Conservation (phyloP, 2,113 vertebrate genomes). For the Megaceryle torquata region DNA sequence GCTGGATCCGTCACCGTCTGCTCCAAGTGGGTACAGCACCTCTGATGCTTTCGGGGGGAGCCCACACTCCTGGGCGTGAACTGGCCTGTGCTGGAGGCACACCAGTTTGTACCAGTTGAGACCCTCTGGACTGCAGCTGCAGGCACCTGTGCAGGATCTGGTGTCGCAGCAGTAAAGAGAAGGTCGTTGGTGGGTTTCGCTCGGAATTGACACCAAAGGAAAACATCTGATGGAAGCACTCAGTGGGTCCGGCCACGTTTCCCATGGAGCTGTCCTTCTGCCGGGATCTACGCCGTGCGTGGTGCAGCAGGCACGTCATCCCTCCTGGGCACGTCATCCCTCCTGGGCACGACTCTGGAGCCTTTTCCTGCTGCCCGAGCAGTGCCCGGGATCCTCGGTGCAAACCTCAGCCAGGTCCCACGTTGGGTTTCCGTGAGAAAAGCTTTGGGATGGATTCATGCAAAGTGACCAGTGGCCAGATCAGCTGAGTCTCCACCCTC, state of each 20-base stretch:
- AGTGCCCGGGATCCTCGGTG: accelerated
- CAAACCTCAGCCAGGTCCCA: accelerated
- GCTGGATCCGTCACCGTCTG: background rate
- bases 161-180: background rate
- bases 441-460: background rate
- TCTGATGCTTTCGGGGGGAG: background rate
- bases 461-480: accelerated
- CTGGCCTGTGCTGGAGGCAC: background rate
- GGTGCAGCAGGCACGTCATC: background rate
- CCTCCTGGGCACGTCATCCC: background rate
- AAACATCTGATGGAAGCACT: accelerated
- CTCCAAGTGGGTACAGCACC: background rate
- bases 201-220: background rate
- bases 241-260: accelerated
- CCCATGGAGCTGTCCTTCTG: accelerated
- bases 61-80: accelerated
- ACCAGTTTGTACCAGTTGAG: background rate
- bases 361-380: background rate
- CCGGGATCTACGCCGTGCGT: accelerated
- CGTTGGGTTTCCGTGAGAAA: background rate
- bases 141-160: background rate
- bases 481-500: background rate
- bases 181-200: background rate
- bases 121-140: background rate
- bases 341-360: accelerated